phyloP scores from a whole-genome alignment of 2,888 invertebrate genomes.

The Ischnus inquisitorius region DNA sequence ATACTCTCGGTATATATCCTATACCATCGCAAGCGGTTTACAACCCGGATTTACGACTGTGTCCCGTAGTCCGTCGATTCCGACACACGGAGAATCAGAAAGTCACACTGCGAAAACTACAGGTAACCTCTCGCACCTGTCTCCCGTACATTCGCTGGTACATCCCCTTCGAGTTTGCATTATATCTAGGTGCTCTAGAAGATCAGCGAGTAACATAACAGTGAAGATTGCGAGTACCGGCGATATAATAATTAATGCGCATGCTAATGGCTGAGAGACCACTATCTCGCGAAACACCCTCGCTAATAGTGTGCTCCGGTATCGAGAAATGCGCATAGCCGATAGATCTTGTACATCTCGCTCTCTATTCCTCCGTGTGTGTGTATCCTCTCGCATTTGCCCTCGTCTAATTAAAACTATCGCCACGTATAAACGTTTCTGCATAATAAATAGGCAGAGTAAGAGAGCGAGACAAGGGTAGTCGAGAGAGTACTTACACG shows the following conservation, averaged over 20 bases:
- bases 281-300: slow-evolving; percentile 62
- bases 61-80: neutral
- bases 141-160: neutral
- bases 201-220: neutral
- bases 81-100: neutral
- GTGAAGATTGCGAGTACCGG: neutral
- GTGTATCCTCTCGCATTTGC: slow-evolving; percentile 4
- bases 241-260: slow-evolving; percentile 66
- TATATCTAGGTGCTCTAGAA: neutral
- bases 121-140: neutral
- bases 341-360: slow-evolving; percentile 48
- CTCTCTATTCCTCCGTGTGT: neutral
- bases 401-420: slow-evolving; percentile 65
- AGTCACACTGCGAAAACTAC: neutral
- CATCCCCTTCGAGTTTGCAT: neutral
- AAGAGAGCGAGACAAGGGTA: neutral
- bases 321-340: slow-evolving; percentile 51
- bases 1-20: neutral
- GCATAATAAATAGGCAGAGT: slow-evolving; percentile 59
- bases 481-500: slow-evolving; percentile 22
- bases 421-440: slow-evolving; percentile 63
- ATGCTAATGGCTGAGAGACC: slow-evolving; percentile 58
- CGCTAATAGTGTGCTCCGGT: slow-evolving; percentile 59
- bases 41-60: slow-evolving; percentile 39
- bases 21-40: slow-evolving; percentile 25